Evolutionary conservation across 2,888 invertebrate genomes (phyloP), one percentile per base, ranked within the genome.

Genomic region (Anodontia alba): DNA sequence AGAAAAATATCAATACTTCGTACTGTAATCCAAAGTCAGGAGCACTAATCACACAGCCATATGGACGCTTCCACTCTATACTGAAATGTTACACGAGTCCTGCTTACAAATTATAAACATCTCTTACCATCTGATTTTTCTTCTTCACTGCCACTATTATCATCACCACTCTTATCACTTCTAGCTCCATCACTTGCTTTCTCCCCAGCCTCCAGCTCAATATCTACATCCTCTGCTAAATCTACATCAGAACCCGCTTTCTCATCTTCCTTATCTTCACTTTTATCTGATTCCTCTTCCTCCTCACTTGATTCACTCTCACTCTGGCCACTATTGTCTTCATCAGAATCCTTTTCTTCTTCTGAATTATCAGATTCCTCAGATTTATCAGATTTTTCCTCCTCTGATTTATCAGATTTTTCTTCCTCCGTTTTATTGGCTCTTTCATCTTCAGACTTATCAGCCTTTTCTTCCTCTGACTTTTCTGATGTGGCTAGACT

Each of bases 211-310:
- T 76, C 80, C 36, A 82, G 36, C 49, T 85, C 85, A 67, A 82
- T 76, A 83, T 85, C 85, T 15, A 85, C 82, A 76, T 85, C 85
- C 36, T 78, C 82, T 23, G 80, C 73, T 17, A 85, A 67, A 36
- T 84, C 84, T 23, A 80, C 69, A 31, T 82, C 82, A 0, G 80
- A 81, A 2, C 49, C 80, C 7, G 62, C 81, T 15, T 76, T 78
- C 42, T 26, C 42, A 8, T 43, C 43, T 1, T 7, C 69, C 29
- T 68, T 72, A 51, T 33, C 54, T 26, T 31, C 54, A 20, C 38
- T 46, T 46, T 68, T 72, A 8, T 38, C 72, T 23, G 33, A 57
- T 10, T 26, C 72, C 26, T 51, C 67, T 7, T 51, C 70, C 42
- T 42, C 17, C 3, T 23, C n/a, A 26, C 36, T n/a, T 31, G 20